Conservation (phyloP, 1,140 invertebrate genomes). For the Olivierus martensii region DNA sequence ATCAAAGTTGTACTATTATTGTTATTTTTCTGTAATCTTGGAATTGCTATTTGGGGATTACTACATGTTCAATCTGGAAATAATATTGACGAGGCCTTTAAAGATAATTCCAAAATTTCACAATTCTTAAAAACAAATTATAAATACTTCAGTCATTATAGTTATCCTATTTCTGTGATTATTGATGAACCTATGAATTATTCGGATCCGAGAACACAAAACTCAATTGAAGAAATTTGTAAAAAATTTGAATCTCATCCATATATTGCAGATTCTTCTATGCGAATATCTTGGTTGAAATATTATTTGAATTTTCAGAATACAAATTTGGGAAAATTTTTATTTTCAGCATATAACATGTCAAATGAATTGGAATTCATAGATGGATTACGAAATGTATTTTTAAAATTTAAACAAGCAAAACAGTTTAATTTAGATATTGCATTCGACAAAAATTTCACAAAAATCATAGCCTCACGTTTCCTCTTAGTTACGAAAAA, state of each 20-base stretch:
- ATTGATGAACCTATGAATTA: slow-evolving; percentile 70
- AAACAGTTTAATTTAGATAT: slow-evolving; percentile 65
- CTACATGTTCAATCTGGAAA: too few relatives aligned
- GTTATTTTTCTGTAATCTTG: too few relatives aligned
- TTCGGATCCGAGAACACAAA: slow-evolving; percentile 58
- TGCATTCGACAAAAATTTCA: slow-evolving; percentile 56
- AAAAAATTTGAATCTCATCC: slow-evolving; percentile 62
- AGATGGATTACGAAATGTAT: slow-evolving; percentile 50
- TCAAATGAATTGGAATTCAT: slow-evolving; percentile 58
- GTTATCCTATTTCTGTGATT: slow-evolving; percentile 74
- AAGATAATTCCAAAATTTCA: too few relatives aligned
- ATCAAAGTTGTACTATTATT: too few relatives aligned
- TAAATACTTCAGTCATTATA: slow-evolving; percentile 74
- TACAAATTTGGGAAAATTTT: slow-evolving; percentile 48
- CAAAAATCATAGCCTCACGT: slow-evolving; percentile 61
- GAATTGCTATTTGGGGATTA: too few relatives aligned
- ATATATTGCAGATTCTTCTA: slow-evolving; percentile 49
- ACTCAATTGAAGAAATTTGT: slow-evolving; percentile 62
- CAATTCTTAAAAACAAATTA: too few relatives aligned
- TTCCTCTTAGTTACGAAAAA: slow-evolving; percentile 80
- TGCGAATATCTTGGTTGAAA: slow-evolving; percentile 80
- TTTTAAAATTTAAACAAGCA: slow-evolving; percentile 21
- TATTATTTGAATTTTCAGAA: slow-evolving; percentile 64
- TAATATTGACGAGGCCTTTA: too few relatives aligned
- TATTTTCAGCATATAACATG: slow-evolving; percentile 48